A percentile compares a stretch with the other conserved stretches of the same genome.
phyloP scores from a whole-genome alignment of 2,888 invertebrate species.

The Hymenopus coronatus region DNA sequence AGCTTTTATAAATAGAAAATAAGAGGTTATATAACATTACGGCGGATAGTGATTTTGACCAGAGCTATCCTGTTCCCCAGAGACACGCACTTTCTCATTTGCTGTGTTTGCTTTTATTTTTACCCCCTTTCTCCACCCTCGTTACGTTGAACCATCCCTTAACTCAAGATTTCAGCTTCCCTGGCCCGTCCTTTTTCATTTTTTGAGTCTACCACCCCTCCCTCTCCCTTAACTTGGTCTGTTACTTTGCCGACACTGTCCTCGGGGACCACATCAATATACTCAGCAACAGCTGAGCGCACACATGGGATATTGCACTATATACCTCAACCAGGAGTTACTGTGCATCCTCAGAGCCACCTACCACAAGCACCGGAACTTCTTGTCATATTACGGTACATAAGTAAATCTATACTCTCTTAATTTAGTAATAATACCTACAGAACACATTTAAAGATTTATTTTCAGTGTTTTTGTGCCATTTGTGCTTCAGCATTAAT shows the following conservation, averaged over 20 bases:
- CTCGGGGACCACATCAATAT: neutral
- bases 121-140: neutral
- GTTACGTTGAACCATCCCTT: neutral
- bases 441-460: no score
- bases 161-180: slow-evolving; percentile 16
- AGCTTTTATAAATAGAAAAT: neutral
- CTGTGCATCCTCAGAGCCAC: no score
- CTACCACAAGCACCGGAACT: no score
- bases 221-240: neutral
- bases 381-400: no score
- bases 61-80: neutral
- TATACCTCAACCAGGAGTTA: neutral
- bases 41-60: neutral
- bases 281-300: neutral
- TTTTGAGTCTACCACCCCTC: slow-evolving; percentile 7
- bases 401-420: no score
- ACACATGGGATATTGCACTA: neutral
- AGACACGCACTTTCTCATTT: neutral
- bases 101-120: neutral
- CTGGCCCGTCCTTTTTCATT: slow-evolving; percentile 16
- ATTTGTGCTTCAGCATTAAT: no score
- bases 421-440: no score
- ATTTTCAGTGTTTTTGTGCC: no score
- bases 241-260: neutral
- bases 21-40: neutral